phyloP scores from a whole-genome alignment of 2,113 vertebrate species.

The Aptenodytes forsteri region DNA sequence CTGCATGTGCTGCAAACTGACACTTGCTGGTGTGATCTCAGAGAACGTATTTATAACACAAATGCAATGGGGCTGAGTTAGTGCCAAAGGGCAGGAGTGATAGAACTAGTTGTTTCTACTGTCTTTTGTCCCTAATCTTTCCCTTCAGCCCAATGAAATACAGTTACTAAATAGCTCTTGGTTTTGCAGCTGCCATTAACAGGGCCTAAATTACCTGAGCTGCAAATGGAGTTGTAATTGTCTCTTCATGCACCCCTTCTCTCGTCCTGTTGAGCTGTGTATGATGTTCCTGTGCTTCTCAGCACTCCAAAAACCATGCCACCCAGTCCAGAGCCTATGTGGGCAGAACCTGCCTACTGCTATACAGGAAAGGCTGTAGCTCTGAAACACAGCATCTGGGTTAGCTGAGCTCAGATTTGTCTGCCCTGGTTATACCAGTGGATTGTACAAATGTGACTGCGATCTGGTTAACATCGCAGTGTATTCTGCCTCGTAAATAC shows the following conservation, averaged over 20 bases:
- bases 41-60: neutral
- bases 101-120: neutral
- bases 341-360: neutral
- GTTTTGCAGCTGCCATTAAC: neutral
- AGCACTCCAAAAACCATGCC: neutral
- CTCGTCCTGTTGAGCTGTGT: neutral
- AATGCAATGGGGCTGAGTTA: neutral
- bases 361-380: neutral
- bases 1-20: neutral
- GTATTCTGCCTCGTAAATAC: neutral
- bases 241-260: neutral
- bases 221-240: neutral
- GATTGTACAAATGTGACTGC: neutral
- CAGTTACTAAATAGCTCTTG: neutral
- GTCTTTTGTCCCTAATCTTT: conserved; percentile 11
- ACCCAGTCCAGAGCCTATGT: neutral
- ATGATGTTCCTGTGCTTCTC: neutral
- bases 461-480: accelerated
- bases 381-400: neutral
- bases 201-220: neutral
- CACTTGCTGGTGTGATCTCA: neutral
- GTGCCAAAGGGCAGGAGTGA: neutral
- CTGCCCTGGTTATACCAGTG: neutral
- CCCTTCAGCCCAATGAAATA: neutral
- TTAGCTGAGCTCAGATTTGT: neutral